Evolutionary conservation across 1,140 invertebrate genomes (phyloP), one percentile per base, ranked within the genome.

Genomic region (Drosophila orosa): DNA sequence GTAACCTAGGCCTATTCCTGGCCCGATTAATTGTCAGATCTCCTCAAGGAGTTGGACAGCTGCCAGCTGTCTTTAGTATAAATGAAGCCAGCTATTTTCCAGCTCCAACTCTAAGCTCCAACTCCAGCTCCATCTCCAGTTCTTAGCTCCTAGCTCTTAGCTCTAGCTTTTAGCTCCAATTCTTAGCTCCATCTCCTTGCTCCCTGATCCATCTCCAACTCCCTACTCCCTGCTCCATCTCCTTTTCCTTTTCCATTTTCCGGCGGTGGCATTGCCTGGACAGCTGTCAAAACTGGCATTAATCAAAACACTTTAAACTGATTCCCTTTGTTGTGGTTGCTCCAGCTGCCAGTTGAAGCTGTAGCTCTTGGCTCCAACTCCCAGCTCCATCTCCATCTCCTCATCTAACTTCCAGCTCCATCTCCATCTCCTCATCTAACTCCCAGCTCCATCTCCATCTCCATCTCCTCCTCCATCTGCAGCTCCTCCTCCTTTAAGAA

Each of bases 201-300:
- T 42, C 5, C 17, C 5, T 13, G 10, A 5, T 42, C 42, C 22
- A 29, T 8, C 27, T 29, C 0, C n/a, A n/a, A n/a, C n/a, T n/a
- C n/a, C n/a, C n/a, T n/a, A n/a, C n/a, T n/a, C 27, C 8, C 27
- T 29, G 27, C 13, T 62, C 25, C 48, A 55, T 29, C n/a, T 13
- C 6, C 24, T 9, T 29, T 9, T 7, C 27, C 27, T 5, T 45
- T 15, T 10, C 12, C 6, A 29, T 44, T 31, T 37, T 29, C 57
- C 33, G n/a, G 50, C 45, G 42, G 31, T 61, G 35, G 39, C 61
- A 48, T 25, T 29, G 37, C 24, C 37, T 69, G 82, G 73, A 62
- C 84, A 89, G 84, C 84, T 87, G 84, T 87, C 84, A 87, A 84
- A 87, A 87, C 73, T 78, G 84, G 58, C 80, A 87, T 87, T 89